Percentiles rank a stretch among this genome's conserved stretches.
These are phyloP conservation scores for Lithophane semibrunnea DNA, from an alignment of 2,888 invertebrate genomes.

Conservation along the genomic window DNA sequence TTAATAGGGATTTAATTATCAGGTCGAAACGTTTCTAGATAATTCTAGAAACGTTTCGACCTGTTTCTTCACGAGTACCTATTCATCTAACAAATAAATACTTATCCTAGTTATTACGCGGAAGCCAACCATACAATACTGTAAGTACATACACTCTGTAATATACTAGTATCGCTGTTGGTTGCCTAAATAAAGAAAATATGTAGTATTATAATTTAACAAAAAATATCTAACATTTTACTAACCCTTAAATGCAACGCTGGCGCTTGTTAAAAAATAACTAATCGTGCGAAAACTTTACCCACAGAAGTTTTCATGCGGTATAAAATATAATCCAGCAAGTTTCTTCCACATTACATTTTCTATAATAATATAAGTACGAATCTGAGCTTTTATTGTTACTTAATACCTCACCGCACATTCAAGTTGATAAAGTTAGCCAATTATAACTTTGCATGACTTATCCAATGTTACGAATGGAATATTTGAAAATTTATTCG, in stretches of 20 bases:
- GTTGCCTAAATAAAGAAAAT: no score
- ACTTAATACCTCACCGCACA: conserved; percentile 57
- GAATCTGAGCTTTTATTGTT: conserved; percentile 62
- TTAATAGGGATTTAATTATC: no score
- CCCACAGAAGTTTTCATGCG: neutral
- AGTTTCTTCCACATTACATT: conserved; percentile 50
- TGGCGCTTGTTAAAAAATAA: neutral
- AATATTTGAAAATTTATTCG: conserved; percentile 58
- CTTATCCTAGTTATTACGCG: no score
- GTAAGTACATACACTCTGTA: neutral
- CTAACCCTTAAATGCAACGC: neutral
- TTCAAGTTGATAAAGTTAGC: conserved; percentile 65
- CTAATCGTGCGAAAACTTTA: neutral
- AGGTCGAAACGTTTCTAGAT: no score
- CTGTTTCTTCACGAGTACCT: neutral
- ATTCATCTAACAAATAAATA: neutral
- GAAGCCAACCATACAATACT: neutral
- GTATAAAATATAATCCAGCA: conserved; percentile 22
- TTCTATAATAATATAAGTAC: conserved; percentile 47
- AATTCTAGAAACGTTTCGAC: neutral
- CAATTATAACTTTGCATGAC: conserved; percentile 72
- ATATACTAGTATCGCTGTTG: no score
- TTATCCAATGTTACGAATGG: conserved; percentile 60
- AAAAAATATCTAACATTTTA: neutral
- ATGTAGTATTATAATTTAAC: no score